phyloP scores from a whole-genome alignment of 2,113 vertebrate genomes.

The Scolopax mira region DNA sequence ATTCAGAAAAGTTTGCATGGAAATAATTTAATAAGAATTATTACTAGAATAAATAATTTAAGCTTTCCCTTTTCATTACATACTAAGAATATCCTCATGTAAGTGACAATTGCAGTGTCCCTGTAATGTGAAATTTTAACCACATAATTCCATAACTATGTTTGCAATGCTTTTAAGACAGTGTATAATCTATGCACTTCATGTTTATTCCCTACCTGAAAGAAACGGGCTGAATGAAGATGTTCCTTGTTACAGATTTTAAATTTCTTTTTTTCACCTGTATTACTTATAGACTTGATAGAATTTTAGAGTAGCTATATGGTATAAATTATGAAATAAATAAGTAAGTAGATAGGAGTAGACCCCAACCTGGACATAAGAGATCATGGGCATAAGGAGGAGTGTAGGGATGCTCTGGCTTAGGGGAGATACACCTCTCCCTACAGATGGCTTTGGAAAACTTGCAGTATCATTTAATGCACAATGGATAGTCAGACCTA shows the following conservation, averaged over 20 bases:
- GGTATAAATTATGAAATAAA: background rate
- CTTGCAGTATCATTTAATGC: accelerated
- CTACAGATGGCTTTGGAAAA: background rate
- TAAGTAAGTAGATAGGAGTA: background rate
- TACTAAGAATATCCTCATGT: background rate
- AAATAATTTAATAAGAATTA: constrained; percentile 20
- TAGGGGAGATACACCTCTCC: background rate
- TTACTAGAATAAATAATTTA: constrained; percentile 21
- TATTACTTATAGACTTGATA: background rate
- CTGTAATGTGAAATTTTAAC: background rate
- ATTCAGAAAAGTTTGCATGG: background rate
- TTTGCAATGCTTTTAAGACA: constrained; percentile 14
- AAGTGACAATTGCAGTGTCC: constrained; percentile 2
- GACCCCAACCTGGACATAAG: background rate
- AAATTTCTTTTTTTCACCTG: background rate
- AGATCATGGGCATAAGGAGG: background rate
- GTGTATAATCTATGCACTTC: background rate
- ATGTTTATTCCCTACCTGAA: background rate
- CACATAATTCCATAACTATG: background rate
- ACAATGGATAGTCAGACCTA: background rate
- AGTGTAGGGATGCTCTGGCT: background rate
- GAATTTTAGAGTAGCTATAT: background rate
- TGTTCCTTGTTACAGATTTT: background rate
- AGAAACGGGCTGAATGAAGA: background rate
- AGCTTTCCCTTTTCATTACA: background rate